Evolutionary conservation across 1,140 invertebrate species (phyloP), one percentile per base, ranked within the genome.

Genomic region (Nautilus pompilius): DNA sequence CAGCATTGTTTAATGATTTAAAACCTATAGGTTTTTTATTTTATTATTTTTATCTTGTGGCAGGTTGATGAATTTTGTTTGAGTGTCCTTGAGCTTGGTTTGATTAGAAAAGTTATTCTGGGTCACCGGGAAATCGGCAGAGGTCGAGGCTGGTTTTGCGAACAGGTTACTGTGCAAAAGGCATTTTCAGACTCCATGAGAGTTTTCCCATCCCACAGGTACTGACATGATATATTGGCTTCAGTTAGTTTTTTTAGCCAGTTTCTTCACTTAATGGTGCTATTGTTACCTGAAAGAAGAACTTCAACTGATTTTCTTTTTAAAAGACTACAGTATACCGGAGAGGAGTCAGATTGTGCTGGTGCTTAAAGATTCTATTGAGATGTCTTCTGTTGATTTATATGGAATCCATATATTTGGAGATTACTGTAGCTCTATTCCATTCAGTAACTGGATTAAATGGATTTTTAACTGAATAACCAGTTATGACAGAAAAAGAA

Each of bases 111-210:
- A 60, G 48, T 78, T 32, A 33, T 72, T 17, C 64, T 80, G 60
- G 74, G 76, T 49, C 78, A 78, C 54, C 65, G 63, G 60, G 71
- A 70, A 34, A 61, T 53, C 30, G 75, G 76, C 3, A 59, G 72
- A 3, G 77, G 78, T n/a, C 33, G 60, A 59, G 78, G 78, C 10
- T 80, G 78, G 78, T 75, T 67, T 55, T 75, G 72, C 65, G 69
- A 74, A 20, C 54, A 71, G 24, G 68, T 75, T 15, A 58, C 66
- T 4, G 60, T 66, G 2, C 67, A 62, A 20, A 60, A 66, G 10
- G 60, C 55, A 36, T 53, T 63, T 10, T 32, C 41, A 34, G 45
- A 48, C 1, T 28, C 48, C 0, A 56, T 72, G 41, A 65, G 62
- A n/a, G 54, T 74, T n/a, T 77, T 77, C 65, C 60, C 62, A 2